phyloP scores from a whole-genome alignment of 2,888 invertebrate species.

The Blastobasis adustella region DNA sequence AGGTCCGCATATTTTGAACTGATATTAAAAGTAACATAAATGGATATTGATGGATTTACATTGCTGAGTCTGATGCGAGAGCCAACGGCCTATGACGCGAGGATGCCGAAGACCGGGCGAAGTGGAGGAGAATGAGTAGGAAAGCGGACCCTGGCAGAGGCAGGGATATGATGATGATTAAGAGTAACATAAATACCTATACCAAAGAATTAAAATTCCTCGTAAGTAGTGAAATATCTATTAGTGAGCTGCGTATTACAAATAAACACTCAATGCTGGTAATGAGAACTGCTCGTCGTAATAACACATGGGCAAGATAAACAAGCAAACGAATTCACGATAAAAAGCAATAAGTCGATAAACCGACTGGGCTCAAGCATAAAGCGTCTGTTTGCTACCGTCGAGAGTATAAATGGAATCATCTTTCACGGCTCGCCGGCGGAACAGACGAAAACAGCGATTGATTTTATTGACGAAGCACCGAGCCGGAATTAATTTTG shows the following conservation, averaged over 20 bases:
- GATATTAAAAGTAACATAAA: no score
- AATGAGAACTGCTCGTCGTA: constrained; percentile 31
- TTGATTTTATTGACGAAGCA: constrained; percentile 33
- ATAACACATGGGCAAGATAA: constrained; percentile 44
- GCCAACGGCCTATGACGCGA: no score
- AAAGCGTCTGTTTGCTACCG: constrained; percentile 38
- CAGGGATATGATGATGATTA: no score
- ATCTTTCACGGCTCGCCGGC: constrained; percentile 32
- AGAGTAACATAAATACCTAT: no score
- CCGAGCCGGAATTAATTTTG: constrained; percentile 14
- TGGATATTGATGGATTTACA: no score
- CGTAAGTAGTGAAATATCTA: neutral
- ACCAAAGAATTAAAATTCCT: no score
- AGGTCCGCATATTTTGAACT: no score
- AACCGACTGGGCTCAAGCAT: constrained; percentile 35
- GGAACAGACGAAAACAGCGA: constrained; percentile 30
- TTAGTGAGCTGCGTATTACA: constrained; percentile 16
- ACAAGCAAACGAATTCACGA: constrained; percentile 45
- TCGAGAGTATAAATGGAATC: constrained; percentile 39
- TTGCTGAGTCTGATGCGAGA: no score
- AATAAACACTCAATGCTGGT: constrained; percentile 38
- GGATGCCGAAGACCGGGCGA: no score
- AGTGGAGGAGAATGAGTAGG: no score
- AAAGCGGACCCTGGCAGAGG: no score
- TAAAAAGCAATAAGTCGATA: constrained; percentile 57